A percentile compares a stretch with the other conserved stretches of the same genome.
These are phyloP conservation scores for Pristionchus exspectatus DNA, from an alignment of 2,888 invertebrate species.

Conservation along the genomic window DNA sequence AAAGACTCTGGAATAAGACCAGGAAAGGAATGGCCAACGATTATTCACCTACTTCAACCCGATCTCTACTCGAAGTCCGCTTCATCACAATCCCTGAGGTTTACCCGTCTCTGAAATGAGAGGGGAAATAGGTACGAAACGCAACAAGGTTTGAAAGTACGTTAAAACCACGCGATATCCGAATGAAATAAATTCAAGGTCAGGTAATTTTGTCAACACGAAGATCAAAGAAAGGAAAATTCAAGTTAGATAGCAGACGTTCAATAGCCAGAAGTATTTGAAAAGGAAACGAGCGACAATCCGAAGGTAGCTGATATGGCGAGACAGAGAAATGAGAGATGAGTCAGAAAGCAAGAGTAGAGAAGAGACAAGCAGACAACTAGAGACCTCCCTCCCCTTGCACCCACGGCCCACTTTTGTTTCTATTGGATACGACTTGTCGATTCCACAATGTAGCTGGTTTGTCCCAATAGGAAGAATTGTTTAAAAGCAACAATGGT, in stretches of 20 bases:
- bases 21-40: neutral
- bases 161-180: neutral
- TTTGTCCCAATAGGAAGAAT: neutral
- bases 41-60: conserved; percentile 19
- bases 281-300: neutral
- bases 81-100: neutral
- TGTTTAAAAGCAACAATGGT: conserved; percentile 51
- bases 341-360: conserved; percentile 29
- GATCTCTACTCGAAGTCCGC: conserved; percentile 39
- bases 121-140: neutral
- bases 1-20: neutral
- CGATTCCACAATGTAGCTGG: conserved; percentile 30
- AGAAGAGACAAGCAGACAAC: conserved; percentile 42
- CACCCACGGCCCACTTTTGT: conserved; percentile 20
- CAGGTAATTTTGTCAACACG: neutral
- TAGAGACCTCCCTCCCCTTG: conserved; percentile 22
- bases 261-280: neutral
- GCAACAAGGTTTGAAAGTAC: neutral
- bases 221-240: neutral
- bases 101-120: conserved; percentile 36
- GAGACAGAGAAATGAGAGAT: conserved; percentile 50
- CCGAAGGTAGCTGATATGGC: conserved; percentile 33
- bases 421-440: conserved; percentile 48
- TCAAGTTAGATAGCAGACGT: neutral
- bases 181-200: conserved; percentile 19